Percentiles rank a stretch among this genome's conserved stretches.
Conservation (phyloP, 2,888 invertebrate species). For the Callinectes sapidus region DNA sequence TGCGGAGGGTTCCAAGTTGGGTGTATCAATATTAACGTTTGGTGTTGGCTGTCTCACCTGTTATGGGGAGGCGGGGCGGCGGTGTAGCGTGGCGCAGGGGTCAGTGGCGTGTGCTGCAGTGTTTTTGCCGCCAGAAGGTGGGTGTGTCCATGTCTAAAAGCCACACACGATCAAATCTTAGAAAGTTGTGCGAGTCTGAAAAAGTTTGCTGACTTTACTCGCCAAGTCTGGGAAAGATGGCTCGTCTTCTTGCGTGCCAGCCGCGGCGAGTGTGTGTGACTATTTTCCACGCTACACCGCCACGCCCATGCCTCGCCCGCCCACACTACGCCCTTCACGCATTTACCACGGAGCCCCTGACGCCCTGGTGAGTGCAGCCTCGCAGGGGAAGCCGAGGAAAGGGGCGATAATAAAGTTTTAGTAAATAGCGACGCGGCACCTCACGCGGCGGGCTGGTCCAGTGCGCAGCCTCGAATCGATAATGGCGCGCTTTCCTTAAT, state of each 20-base stretch:
- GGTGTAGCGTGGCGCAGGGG: conserved; percentile 41
- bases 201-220: conserved; percentile 70
- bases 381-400: not conserved
- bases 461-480: conserved; percentile 65
- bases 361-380: not conserved
- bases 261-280: not conserved
- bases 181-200: conserved; percentile 69
- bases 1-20: conserved; percentile 60
- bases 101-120: conserved; percentile 46
- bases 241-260: conserved; percentile 55
- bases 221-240: conserved; percentile 70
- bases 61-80: conserved; percentile 37
- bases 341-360: not conserved
- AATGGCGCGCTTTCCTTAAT: conserved; percentile 68
- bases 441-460: conserved; percentile 41
- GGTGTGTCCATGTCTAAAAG: conserved; percentile 64
- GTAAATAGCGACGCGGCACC: conserved; percentile 56
- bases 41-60: conserved; percentile 61
- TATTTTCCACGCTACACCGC: not conserved
- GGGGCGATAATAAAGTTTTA: conserved; percentile 59
- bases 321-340: not conserved
- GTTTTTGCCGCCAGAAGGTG: conserved; percentile 60
- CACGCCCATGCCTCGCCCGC: not conserved
- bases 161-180: conserved; percentile 70
- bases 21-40: conserved; percentile 66